phyloP scores from a whole-genome alignment of 1,140 invertebrate species.

The Drosophila melanica region DNA sequence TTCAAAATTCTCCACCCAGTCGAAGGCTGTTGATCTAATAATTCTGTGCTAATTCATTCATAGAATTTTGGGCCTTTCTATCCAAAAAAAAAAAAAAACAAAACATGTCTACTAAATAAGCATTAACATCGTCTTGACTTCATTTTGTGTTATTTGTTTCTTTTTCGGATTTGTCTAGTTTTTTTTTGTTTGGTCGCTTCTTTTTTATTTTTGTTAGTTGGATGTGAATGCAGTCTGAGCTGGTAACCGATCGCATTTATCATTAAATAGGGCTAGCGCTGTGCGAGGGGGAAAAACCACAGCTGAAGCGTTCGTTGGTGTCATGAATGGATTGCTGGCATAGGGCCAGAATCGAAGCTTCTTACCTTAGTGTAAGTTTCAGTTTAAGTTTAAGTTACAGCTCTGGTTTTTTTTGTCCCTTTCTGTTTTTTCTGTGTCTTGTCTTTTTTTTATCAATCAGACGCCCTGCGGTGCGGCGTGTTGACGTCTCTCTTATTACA shows the following conservation, averaged over 20 bases:
- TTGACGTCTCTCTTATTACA: constrained; percentile 80
- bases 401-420: constrained; percentile 4
- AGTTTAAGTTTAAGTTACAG: constrained; percentile 29
- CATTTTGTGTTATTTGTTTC: constrained; percentile 33
- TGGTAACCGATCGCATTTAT: constrained; percentile 48
- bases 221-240: constrained; percentile 28
- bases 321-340: constrained; percentile 32
- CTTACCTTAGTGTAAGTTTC: background rate
- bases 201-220: background rate
- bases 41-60: constrained; percentile 57
- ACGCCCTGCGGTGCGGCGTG: constrained; percentile 74
- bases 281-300: background rate
- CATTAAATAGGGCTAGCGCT: constrained; percentile 7
- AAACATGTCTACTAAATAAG: constrained; percentile 76
- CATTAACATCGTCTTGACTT: constrained; percentile 59
- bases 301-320: constrained; percentile 8
- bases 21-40: background rate
- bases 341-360: constrained; percentile 15
- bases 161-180: constrained; percentile 21
- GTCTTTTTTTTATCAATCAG: constrained; percentile 71
- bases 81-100: constrained; percentile 25
- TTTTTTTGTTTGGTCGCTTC: background rate
- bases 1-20: background rate
- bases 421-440: background rate
- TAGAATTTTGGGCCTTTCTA: constrained; percentile 37